Evolutionary conservation across 1,140 invertebrate species (phyloP), one percentile per base, ranked within the genome.

Genomic region (Parapsyche elsis): DNA sequence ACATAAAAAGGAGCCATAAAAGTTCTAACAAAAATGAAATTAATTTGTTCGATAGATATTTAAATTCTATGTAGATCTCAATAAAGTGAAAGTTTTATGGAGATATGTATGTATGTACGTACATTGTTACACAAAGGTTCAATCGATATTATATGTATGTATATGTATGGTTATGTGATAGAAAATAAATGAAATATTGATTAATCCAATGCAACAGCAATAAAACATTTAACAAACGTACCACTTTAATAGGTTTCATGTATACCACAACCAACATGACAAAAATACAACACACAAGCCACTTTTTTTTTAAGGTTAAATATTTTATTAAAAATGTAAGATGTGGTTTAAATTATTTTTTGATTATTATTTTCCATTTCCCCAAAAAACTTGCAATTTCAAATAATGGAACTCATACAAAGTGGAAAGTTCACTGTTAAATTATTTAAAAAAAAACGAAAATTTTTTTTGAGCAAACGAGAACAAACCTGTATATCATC

Each of bases 401-500:
- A 38, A 4, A 4, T 38, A 38, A 38, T 10, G 49, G 10, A 14
- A 2, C 10, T 53, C 16, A 53, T 53, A 53, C 49, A 53, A 14
- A 53, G 4, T 53, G 10, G 16, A 53, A 53, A 53, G 12, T 53
- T 53, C n/a, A n/a, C n/a, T n/a, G n/a, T n/a, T 14, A 5, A 53
- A 14, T 53, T 5, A 2, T 12, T 4, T 67, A 75, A 38, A 38
- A 38, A 38, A 38, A 4, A 38, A n/a, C n/a, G n/a, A n/a, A n/a
- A n/a, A n/a, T n/a, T n/a, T n/a, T n/a, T n/a, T n/a, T 38, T 2
- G 2, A 74, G 23, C 38, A 44, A 57, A 76, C 57, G 14, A 49
- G 7, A 71, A 64, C 86, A 87, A 85, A 90, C 88, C 88, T 90
- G 88, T 24, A 88, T 87, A 44, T 90, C 88, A 79, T 90, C 83